Evolutionary conservation across 2,888 invertebrate genomes (phyloP).

Genomic region (Platycheirus albimanus): DNA sequence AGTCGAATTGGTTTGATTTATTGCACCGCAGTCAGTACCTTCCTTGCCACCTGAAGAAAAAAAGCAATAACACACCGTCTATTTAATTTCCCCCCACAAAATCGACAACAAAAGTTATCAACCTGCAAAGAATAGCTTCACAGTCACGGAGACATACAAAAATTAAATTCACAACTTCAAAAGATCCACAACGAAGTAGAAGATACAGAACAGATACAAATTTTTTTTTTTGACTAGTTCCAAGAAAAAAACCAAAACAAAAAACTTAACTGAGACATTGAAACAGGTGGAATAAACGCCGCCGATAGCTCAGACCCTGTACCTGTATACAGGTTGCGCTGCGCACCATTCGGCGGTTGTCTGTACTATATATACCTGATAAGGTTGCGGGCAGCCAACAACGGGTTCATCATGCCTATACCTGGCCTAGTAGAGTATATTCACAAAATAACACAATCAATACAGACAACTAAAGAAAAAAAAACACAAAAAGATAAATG

Average conservation of each 20-base stretch:
- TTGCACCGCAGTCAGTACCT: not conserved
- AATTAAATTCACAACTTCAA: conserved; percentile 12
- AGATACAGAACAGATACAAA: conserved; percentile 27
- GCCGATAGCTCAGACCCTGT: conserved; percentile 33
- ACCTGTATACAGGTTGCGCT: conserved; percentile 37
- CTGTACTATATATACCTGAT: not conserved
- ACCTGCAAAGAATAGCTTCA: conserved; percentile 3
- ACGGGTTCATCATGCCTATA: conserved; percentile 39
- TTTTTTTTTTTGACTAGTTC: conserved; percentile 44
- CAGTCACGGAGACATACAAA: not conserved
- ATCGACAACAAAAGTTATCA: too few relatives aligned
- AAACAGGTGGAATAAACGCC: conserved; percentile 65
- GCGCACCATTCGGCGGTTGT: conserved; percentile 33
- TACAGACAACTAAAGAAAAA: conserved; percentile 46
- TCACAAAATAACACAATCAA: conserved; percentile 39
- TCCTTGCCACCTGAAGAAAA: not conserved
- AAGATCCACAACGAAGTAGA: not conserved
- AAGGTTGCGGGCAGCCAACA: not conserved
- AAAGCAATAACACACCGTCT: not conserved
- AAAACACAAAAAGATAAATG: conserved; percentile 47
- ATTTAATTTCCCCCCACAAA: not conserved
- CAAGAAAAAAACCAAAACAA: conserved; percentile 30
- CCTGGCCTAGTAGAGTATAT: conserved; percentile 38
- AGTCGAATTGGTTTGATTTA: conserved; percentile 30
- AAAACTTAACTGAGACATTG: conserved; percentile 64